Evolutionary conservation across 2,797 vertebrate species (phyloP), one percentile per base, ranked within the genome.

Genomic region (Podarcis siculus): DNA sequence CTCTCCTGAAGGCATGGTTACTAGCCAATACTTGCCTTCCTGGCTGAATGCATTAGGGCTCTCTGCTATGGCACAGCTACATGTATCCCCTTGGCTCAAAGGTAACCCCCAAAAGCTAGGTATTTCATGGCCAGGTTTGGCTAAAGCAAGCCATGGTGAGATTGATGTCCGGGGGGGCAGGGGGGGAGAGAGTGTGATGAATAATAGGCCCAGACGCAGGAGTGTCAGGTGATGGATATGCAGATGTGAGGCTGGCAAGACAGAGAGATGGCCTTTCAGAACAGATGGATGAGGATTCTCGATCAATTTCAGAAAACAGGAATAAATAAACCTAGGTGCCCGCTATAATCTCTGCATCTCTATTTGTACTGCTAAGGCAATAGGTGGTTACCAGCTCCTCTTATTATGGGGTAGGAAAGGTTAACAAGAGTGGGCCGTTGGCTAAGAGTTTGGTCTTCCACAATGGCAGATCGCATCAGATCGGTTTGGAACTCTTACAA

Each of bases 221-320:
- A 91, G n/a, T 88, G 95, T 94, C 93, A 90, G 86, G 94, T 95
- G 95, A 96, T 88, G 39, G 93, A 91, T 87, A 89, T 2, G 90
- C 92, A 93, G 90, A 92, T 0, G 8, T 42, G 79, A 92, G 94
- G 95, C 93, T 92, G 93, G 92, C 93, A 94, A 93, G 95, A 95
- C 91, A 90, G 94, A 92, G 91, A 96, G 94, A 91, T 30, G 93
- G 83, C 92, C 83, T 30, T 81, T 93, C 91, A 85, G 90, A 91
- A 92, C 92, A 96, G 96, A 96, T 94, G 95, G 96, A 96, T 81
- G 90, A 93, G 87, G 94, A 92, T 87, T 91, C 93, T 96, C 96
- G 95, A 89, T 97, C 96, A 96, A 93, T 84, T 92, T 91, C 91
- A 86, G 87, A 71, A 93, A 10, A 10, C 87, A 90, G 87, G 73